Base-by-base conservation (phyloP, 35 echinoderm and acorn worm species). In the Diadema setosum region DNA sequence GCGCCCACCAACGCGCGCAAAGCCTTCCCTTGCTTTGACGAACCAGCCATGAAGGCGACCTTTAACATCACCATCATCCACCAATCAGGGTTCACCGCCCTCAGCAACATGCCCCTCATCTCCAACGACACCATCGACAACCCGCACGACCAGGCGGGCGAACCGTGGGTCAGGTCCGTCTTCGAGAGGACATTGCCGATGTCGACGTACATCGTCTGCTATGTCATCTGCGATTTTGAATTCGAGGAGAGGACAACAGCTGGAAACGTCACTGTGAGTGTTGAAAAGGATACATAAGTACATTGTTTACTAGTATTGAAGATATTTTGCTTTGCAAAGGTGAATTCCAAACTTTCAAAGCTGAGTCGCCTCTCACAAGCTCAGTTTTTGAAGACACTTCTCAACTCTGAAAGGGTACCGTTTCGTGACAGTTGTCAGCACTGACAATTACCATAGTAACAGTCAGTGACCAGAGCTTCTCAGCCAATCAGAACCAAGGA, bases 11-110 rank as follows among this genome's bases (percentile, higher is more conserved):
- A 94, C 29, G 86, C 86, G 36, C 92, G 92, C 29, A 83, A 83
- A 33, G 92, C 86, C 33, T 94, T 94, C 39, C 92, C 92, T 5
- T 94, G 86, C 59, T 94, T 94, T 37, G 92, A 94, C 70, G 92
- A 94, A n/a, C 92, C 92, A 25, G 92, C 81, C 20, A 45, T 84
- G 82, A 94, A 94, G 45, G 92, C 92, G 18, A 94, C 81, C 1
- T 89, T 89, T 58, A 85, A 81, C 23, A 81, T 94, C 40, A 81
- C 81, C 35, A 16, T 90, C 39, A 46, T 85, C 8, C 92, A 94
- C 46, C 81, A 82, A 7, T 40, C 73, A 12, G 46, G 21, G 17
- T 80, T 80, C 86, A 46, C 46, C 17, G 92, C 92, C 39, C 64
- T 94, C 32, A 78, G 87, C 44, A 94, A 94, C 45, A 86, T 89